Base-by-base conservation (phyloP, 2,797 vertebrate species). In the Poecilia gillii region DNA sequence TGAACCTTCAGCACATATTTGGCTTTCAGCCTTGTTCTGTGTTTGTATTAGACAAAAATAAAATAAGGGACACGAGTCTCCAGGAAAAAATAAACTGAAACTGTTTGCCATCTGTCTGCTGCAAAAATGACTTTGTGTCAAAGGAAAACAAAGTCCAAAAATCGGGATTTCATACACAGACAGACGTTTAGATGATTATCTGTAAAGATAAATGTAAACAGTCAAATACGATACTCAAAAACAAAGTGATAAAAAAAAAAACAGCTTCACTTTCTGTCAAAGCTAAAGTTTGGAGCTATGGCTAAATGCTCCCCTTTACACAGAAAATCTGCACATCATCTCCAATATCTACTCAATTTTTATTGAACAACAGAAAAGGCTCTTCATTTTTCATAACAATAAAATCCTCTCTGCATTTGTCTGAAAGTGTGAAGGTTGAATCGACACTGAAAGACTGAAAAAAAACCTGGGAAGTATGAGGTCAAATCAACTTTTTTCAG, bases 271-370 rank as follows among this genome's bases (percentile, higher is more conserved):
- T 77, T 39, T 55, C 39, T 20, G 31, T 45, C 68, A 43, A 59
- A 71, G 41, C 31, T 20, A 59, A 4, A 72, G 73, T 86, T 70
- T 36, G 18, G 23, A 66, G 59, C 46, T 49, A 72, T 25, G 46
- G 45, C 45, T 70, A 18, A 14, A 6, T 59, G n/a, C 13, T 75
- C 25, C 39, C 28, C n/a, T 57, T 16, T 28, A 1, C 2, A 68
- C 16, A 78, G 18, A 79, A 43, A 80, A 74, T 46, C 66, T 76
- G 80, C 81, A 81, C 23, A 74, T 70, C 53, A 73, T 33, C 23
- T n/a, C 20, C 25, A 62, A 28, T 75, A 86, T 85, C 80, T 80
- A 80, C 78, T 84, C 79, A 78, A 83, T 82, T 73, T 36, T 76
- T 85, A 73, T 77, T 84, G 85, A 57, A 57, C 25, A 41, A 41